Evolutionary conservation across 2,888 invertebrate genomes (phyloP), one percentile per base, ranked within the genome.

Genomic region (Isoperla grammatica): DNA sequence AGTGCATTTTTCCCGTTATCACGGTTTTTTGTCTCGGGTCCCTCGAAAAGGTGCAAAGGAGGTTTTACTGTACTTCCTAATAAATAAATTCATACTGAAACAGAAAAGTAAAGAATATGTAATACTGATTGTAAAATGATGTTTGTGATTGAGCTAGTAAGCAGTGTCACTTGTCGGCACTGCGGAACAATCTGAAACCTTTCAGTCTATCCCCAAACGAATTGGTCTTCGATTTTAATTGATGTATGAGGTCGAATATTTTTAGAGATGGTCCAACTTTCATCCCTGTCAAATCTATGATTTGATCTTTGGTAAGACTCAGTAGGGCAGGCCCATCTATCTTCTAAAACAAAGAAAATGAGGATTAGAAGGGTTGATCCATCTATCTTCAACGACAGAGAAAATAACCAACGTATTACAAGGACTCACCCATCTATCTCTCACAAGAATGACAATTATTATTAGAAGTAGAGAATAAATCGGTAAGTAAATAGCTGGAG

Each of bases 231-330:
- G 86, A 86, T 78, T 92, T 93, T 56, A 95, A 80, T 72, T 94
- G 92, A 71, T 93, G 90, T 71, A 96, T 90, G 66, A 96, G 82
- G 78, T 95, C 93, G 71, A 84, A 90, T 69, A 96, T 94, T 79
- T 95, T 95, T 62, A 96, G 75, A 15, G 95, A 93, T 6, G 95
- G 95, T 1, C 95, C 95, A 61, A 96, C 94, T 80, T 95, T 95
- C 83, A 91, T 94, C 67, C 91, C 89, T 20, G 94, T 85, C 64
- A 94, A 78, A 69, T 88, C 88, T 68, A 95, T 86, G 64, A 96
- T 90, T 76, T 95, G 88, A 72, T 95, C 94, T 77, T 95, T 93
- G 54, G 87, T 87, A 61, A 96, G 77, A 65, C 84, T 82, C 62
- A 95, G 77, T 71, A 96, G 79, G 71, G 82, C 83, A 62, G 86